Percentiles rank a stretch among this genome's conserved stretches.
Evolutionary conservation across 2,888 invertebrate species (phyloP).

Genomic region (Venustoraphidia nigricollis): DNA sequence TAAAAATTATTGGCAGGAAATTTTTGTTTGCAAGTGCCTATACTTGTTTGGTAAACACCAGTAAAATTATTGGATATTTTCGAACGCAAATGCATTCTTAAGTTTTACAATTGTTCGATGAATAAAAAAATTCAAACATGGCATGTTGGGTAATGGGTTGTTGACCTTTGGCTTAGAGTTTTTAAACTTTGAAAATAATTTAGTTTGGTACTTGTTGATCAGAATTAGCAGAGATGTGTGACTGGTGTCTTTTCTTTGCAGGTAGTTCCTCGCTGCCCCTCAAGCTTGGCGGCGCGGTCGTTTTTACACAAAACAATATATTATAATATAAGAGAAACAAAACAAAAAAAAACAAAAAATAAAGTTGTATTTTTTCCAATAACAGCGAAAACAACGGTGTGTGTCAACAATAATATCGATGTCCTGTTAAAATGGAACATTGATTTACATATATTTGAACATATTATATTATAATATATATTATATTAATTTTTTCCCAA

Average conservation of each 20-base stretch:
- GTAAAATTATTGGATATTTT: no score
- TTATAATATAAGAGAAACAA: not conserved
- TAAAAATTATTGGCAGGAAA: no score
- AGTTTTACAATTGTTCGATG: no score
- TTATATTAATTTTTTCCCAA: conserved; percentile 12
- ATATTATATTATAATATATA: conserved; percentile 10
- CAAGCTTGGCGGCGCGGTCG: conserved; percentile 23
- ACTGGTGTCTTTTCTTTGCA: conserved; percentile 21
- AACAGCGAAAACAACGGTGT: conserved; percentile 29
- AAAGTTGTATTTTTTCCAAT: conserved; percentile 26
- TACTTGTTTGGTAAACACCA: no score
- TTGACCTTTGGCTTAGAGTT: no score
- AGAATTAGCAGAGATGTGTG: not conserved
- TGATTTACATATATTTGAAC: conserved; percentile 17
- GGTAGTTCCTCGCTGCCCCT: conserved; percentile 28
- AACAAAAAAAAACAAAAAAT: conserved; percentile 12
- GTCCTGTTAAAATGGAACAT: conserved; percentile 17
- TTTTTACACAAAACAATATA: conserved; percentile 7
- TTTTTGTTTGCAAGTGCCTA: no score
- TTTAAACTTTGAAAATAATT: no score
- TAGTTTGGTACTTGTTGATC: no score
- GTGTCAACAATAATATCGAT: conserved; percentile 23
- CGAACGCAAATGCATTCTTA: no score
- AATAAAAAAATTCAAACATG: no score
- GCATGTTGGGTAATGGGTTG: no score